Evolutionary conservation across 2,797 vertebrate genomes (phyloP), one percentile per base, ranked within the genome.

Genomic region (Neostethus bicornis): DNA sequence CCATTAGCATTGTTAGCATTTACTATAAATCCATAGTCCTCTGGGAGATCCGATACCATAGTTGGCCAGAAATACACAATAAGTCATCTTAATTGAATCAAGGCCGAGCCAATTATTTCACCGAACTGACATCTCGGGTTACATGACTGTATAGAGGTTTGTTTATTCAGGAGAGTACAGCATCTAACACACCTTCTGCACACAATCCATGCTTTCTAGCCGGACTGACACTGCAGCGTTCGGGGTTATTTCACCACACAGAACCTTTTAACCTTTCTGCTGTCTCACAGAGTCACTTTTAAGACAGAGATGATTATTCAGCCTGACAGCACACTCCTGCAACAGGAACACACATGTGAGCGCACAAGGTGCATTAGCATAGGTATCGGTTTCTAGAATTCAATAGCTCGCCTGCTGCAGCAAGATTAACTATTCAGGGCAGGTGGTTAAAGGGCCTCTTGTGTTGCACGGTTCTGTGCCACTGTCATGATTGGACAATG

Each of bases 381-480:
- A 75, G 81, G 84, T 92, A 90, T 93, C 84, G 21, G 71, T 91
- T 93, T 83, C 90, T 77, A 82, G 85, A 90, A 89, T 89, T 92
- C 88, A 92, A 92, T 92, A 90, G 87, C 89, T 66, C 14, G 82
- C 83, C 86, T 88, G 89, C 85, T 88, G 85, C 84, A 78, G 85
- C 82, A 73, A 88, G 83, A 91, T 92, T 89, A 92, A 90, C 88
- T 90, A 92, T 92, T 90, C 85, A 90, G 76, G 79, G 83, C 89
- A 92, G 89, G 89, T 92, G 88, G 90, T 89, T 90, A 86, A 89
- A 90, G 87, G 80, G 63, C 76, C 87, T 87, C 92, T 92, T 92
- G 87, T 91, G 83, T 92, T 88, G 76, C 88, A 90, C 38, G 61
- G 73, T 62, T 74, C 75, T 85, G 77, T 84, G 80, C 84, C 70